These are phyloP conservation scores for Schizopygopsis malacanthus DNA, from an alignment of 2,797 vertebrate genomes.

Conservation along the genomic window DNA sequence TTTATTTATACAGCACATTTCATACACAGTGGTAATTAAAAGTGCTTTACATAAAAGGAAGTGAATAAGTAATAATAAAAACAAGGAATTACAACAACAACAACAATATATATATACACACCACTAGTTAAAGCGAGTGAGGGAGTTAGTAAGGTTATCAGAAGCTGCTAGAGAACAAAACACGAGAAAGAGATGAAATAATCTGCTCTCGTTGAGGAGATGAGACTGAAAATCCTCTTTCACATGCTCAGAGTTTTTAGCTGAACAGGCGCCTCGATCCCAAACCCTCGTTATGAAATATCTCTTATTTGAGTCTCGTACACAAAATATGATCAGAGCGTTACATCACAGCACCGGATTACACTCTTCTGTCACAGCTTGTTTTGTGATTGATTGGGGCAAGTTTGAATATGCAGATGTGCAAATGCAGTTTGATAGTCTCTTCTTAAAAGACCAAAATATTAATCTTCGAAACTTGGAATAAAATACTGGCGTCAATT, in stretches of 20 bases:
- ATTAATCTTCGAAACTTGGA: background rate
- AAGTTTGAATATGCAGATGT: background rate
- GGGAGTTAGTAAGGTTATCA: background rate
- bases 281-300: background rate
- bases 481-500: background rate
- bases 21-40: background rate
- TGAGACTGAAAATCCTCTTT: constrained; percentile 65
- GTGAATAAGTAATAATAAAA: background rate
- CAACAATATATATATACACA: background rate
- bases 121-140: background rate
- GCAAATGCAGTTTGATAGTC: background rate
- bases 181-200: constrained; percentile 58
- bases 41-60: background rate
- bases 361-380: background rate
- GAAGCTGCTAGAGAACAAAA: constrained; percentile 33
- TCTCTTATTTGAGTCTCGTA: background rate
- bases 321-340: background rate
- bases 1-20: too few relatives aligned
- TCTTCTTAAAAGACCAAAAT: background rate
- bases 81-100: too few relatives aligned
- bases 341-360: background rate
- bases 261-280: background rate
- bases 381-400: background rate
- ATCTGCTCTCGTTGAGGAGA: constrained; percentile 69
- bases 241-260: background rate